Percentiles rank a stretch among this genome's conserved stretches.
phyloP scores from a whole-genome alignment of 2,113 vertebrate species.

The Spea bombifrons region DNA sequence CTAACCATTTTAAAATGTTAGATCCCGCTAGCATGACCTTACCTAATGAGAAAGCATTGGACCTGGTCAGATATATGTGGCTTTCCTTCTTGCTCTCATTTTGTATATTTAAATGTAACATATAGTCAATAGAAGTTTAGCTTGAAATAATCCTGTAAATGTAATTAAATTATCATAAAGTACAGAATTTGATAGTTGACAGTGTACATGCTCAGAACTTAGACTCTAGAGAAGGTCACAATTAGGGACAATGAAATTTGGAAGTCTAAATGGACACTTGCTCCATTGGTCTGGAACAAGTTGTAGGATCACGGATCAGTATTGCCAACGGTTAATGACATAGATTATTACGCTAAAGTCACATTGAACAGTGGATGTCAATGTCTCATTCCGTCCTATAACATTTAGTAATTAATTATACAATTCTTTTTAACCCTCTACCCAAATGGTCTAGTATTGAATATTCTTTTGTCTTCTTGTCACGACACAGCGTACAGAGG shows the following conservation, averaged over 20 bases:
- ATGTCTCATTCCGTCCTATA: background rate
- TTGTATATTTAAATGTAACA: too few relatives aligned
- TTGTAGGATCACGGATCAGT: slow-evolving; percentile 59
- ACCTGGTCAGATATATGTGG: too few relatives aligned
- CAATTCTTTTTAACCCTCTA: background rate
- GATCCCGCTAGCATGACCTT: too few relatives aligned
- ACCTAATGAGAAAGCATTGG: too few relatives aligned
- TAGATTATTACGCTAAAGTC: slow-evolving; percentile 34
- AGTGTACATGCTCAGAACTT: background rate
- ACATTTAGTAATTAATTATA: slow-evolving; percentile 4
- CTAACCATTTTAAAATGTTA: too few relatives aligned
- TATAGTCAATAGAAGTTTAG: background rate
- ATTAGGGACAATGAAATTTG: slow-evolving; percentile 52
- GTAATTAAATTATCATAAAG: slow-evolving; percentile 5
- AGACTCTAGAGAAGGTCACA: slow-evolving; percentile 51
- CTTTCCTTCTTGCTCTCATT: too few relatives aligned
- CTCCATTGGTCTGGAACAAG: slow-evolving; percentile 59
- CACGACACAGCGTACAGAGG: too few relatives aligned
- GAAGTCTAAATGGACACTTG: slow-evolving; percentile 60
- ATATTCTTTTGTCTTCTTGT: too few relatives aligned
- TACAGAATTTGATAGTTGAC: slow-evolving; percentile 13
- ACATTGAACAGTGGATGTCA: slow-evolving; percentile 7
- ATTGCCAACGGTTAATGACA: slow-evolving; percentile 37
- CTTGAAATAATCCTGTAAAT: background rate
- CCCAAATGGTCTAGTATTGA: too few relatives aligned